These are phyloP conservation scores for Dicyrtomina minuta DNA, from an alignment of 2,888 invertebrate genomes.

Conservation along the genomic window DNA sequence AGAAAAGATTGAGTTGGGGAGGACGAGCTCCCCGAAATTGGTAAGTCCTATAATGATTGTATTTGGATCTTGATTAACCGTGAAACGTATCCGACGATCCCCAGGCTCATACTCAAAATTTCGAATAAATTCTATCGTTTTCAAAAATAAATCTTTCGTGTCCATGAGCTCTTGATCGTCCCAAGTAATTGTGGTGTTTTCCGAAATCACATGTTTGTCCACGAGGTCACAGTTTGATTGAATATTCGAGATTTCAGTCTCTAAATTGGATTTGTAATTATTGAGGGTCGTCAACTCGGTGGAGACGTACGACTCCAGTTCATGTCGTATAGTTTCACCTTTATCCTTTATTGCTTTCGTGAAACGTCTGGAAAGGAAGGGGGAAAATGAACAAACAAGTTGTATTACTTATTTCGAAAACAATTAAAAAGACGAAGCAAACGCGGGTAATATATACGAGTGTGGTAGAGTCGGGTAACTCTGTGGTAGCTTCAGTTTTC, in stretches of 20 bases:
- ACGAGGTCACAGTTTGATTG: slow-evolving; percentile 94
- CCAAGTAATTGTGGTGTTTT: slow-evolving; percentile 72
- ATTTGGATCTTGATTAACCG: slow-evolving; percentile 89
- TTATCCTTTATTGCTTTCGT: slow-evolving; percentile 87
- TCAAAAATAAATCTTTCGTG: slow-evolving; percentile 91
- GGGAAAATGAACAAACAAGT: neutral
- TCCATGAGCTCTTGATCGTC: slow-evolving; percentile 91
- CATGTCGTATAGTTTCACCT: slow-evolving; percentile 79
- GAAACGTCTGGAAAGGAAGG: slow-evolving; percentile 65
- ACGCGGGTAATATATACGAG: too few relatives aligned
- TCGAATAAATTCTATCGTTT: slow-evolving; percentile 85
- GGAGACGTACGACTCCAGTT: slow-evolving; percentile 87
- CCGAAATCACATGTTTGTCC: slow-evolving; percentile 76
- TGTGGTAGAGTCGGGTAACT: too few relatives aligned
- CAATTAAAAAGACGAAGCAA: too few relatives aligned
- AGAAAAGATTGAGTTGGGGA: slow-evolving; percentile 58
- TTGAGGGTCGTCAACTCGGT: slow-evolving; percentile 83
- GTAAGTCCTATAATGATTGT: slow-evolving; percentile 83
- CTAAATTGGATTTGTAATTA: slow-evolving; percentile 87
- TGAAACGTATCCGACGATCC: slow-evolving; percentile 81
- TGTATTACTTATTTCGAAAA: neutral
- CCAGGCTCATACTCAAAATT: slow-evolving; percentile 92
- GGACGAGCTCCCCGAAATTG: slow-evolving; percentile 77
- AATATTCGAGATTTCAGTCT: slow-evolving; percentile 91
- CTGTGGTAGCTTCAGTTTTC: too few relatives aligned